Evolutionary conservation across 2,888 invertebrate species (phyloP), one percentile per base, ranked within the genome.

Genomic region (Hypselothyrea guttata): DNA sequence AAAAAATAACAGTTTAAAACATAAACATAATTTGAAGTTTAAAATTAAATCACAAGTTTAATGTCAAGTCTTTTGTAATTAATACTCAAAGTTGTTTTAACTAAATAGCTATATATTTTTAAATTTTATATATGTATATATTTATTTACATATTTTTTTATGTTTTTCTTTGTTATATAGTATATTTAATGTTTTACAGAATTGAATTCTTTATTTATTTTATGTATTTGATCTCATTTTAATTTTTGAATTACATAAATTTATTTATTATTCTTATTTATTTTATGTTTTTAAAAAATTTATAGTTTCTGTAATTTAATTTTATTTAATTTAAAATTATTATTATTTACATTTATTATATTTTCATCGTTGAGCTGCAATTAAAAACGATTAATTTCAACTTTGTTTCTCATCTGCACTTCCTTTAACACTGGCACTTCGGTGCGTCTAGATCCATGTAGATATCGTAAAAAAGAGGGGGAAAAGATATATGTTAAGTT

Each of bases 321-420:
- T n/a, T 2, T 30, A 30, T n/a, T 30, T n/a, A n/a, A 9, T 30
- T n/a, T 30, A 7, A 2, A 2, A 2, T n/a, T 30, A 2, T 30
- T 30, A 7, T n/a, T 30, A 7, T 30, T n/a, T 30, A 7, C 11
- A n/a, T n/a, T 8, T 22, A 22, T 22, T 22, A 22, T 22, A n/a
- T n/a, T n/a, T n/a, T n/a, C n/a, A n/a, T 22, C 5, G 22, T 22
- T 22, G 22, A 22, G 22, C 22, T 22, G 3, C 22, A 22, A 22
- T 62, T 79, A 87, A 60, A 83, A 86, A 46, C 85, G 87, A 71
- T 82, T 79, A 54, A 87, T 84, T 71, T 87, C 86, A 55, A 75
- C 58, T 69, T 78, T 76, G 47, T 65, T 83, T 68, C 13, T 49
- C 15, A 35, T 76, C 35, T 71, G 38, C 28, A 60, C 74, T 51